Evolutionary conservation across 2,113 vertebrate species (phyloP).

Genomic region (Telmatochromis sp.): DNA sequence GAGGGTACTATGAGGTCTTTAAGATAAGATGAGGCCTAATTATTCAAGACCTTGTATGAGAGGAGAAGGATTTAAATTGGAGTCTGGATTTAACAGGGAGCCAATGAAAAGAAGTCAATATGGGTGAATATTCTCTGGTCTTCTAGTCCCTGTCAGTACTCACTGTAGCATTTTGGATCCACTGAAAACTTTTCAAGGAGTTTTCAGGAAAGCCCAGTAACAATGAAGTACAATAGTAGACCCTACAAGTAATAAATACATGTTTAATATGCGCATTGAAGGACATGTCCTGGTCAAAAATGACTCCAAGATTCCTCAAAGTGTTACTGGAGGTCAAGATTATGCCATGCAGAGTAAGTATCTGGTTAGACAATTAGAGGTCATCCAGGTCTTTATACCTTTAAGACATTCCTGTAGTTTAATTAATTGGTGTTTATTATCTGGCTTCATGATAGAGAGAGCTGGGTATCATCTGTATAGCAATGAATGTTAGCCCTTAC

Average conservation of each 20-base stretch:
- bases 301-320: neutral
- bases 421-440: neutral
- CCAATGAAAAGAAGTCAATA: neutral
- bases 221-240: neutral
- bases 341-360: neutral
- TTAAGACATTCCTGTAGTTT: neutral
- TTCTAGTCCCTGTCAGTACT: neutral
- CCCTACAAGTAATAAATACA: neutral
- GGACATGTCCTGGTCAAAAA: neutral
- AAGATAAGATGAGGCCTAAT: neutral
- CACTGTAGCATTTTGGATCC: neutral
- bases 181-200: neutral
- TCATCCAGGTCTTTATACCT: neutral
- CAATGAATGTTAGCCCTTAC: neutral
- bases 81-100: neutral
- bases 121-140: neutral
- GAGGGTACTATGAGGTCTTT: neutral
- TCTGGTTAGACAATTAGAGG: neutral
- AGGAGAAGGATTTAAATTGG: neutral
- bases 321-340: neutral
- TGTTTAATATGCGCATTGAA: neutral
- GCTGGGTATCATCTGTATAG: neutral
- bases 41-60: neutral
- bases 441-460: neutral
- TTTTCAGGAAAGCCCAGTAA: neutral